phyloP scores from a whole-genome alignment of 2,888 invertebrate genomes.

The Pogonocherus hispidulus region DNA sequence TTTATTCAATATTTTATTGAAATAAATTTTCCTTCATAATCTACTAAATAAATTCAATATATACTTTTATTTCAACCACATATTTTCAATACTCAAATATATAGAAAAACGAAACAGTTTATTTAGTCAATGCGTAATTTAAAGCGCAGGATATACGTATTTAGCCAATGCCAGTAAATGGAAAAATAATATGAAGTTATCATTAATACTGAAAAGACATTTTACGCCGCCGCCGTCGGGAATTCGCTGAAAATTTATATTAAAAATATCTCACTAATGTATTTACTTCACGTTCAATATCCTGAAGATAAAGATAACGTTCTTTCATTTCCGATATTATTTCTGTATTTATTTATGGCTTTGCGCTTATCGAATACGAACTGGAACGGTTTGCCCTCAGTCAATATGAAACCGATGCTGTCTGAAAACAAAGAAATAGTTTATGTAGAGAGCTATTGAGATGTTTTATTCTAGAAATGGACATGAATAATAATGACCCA shows the following conservation, averaged over 20 bases:
- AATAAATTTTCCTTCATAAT: too few relatives aligned
- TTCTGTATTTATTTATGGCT: constrained; percentile 62
- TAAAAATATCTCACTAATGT: constrained; percentile 38
- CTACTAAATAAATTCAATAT: too few relatives aligned
- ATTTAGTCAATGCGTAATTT: too few relatives aligned
- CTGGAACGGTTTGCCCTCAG: constrained; percentile 42
- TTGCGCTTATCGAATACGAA: constrained; percentile 61
- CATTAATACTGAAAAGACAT: constrained; percentile 42
- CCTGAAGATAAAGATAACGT: constrained; percentile 50
- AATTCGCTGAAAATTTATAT: constrained; percentile 28
- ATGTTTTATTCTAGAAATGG: constrained; percentile 46
- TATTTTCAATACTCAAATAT: too few relatives aligned
- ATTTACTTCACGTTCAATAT: constrained; percentile 54
- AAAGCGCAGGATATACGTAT: too few relatives aligned
- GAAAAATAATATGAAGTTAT: constrained; percentile 42
- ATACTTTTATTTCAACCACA: too few relatives aligned
- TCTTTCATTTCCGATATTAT: constrained; percentile 62
- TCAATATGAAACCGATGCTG: constrained; percentile 54
- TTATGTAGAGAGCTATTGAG: constrained; percentile 34
- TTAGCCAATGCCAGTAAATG: constrained; percentile 44
- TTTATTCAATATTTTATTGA: too few relatives aligned
- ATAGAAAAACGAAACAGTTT: too few relatives aligned
- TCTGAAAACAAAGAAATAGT: constrained; percentile 47
- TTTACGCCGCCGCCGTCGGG: neutral
- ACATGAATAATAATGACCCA: constrained; percentile 48